Evolutionary conservation across 2,113 vertebrate species (phyloP).

Genomic region (Balaeniceps rex): DNA sequence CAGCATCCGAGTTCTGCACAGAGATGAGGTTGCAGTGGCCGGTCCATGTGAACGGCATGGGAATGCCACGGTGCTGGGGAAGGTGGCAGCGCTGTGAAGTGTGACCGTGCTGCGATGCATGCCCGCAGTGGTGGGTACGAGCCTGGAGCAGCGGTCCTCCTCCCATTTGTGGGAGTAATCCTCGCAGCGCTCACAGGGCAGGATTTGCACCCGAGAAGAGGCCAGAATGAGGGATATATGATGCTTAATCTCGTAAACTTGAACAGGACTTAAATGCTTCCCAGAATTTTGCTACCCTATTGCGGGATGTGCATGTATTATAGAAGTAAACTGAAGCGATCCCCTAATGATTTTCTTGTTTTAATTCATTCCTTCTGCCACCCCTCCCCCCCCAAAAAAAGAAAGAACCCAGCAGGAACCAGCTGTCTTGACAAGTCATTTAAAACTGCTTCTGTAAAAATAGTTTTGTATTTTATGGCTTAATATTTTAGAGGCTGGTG

Average conservation of each 20-base stretch:
- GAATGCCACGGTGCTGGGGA: neutral
- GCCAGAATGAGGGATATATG: neutral
- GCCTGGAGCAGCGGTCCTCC: neutral
- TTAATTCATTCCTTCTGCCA: neutral
- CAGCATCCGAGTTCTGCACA: neutral
- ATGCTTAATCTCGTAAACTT: neutral
- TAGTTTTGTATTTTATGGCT: slow-evolving; percentile 30
- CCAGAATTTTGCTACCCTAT: neutral
- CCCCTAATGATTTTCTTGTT: neutral
- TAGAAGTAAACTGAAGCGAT: neutral
- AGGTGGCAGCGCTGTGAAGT: neutral
- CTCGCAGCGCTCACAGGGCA: neutral
- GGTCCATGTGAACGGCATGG: fast-evolving
- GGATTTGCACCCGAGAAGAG: neutral
- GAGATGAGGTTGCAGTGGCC: neutral
- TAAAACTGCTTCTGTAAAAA: slow-evolving; percentile 32
- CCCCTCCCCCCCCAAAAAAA: neutral
- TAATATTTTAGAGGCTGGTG: slow-evolving; percentile 40
- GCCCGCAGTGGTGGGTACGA: fast-evolving
- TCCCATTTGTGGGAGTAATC: neutral
- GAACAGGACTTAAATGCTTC: neutral
- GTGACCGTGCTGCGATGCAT: neutral
- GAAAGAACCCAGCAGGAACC: neutral
- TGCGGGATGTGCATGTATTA: neutral
- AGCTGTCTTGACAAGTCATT: slow-evolving; percentile 8